A percentile compares a stretch with the other conserved stretches of the same genome.
Evolutionary conservation across 2,113 vertebrate species (phyloP).

Genomic region (Lasiurus borealis): DNA sequence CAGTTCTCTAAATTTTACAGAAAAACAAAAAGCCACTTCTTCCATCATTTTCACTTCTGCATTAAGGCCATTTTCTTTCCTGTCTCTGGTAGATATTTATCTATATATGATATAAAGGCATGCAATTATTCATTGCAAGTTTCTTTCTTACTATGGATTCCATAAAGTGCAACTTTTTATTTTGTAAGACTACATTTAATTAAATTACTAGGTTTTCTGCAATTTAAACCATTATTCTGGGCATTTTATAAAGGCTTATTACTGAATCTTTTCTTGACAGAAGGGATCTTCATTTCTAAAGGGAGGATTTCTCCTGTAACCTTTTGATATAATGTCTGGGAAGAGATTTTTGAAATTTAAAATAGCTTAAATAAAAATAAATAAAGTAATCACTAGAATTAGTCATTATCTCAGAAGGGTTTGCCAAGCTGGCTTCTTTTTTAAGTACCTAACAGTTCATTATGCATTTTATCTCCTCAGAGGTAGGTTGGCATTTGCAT

Average conservation of each 20-base stretch:
- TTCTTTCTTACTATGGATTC: background rate
- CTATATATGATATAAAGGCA: background rate
- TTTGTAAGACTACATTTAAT: background rate
- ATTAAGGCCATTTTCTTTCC: background rate
- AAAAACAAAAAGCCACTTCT: background rate
- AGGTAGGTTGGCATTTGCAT: slow-evolving; percentile 38
- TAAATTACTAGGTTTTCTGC: background rate
- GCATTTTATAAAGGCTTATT: background rate
- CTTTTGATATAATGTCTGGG: background rate
- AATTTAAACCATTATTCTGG: background rate
- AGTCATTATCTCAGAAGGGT: slow-evolving; percentile 19
- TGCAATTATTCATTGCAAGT: background rate
- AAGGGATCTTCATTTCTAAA: background rate
- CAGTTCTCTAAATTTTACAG: background rate
- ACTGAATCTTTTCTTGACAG: background rate
- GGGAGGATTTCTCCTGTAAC: background rate
- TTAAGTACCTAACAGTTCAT: slow-evolving; percentile 21
- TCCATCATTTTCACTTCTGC: background rate
- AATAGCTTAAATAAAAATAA: slow-evolving; percentile 58
- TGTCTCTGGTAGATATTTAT: background rate
- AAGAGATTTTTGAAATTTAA: slow-evolving; percentile 46
- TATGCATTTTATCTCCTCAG: slow-evolving; percentile 52
- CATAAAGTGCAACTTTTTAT: background rate
- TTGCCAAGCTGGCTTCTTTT: background rate
- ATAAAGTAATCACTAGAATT: slow-evolving; percentile 29